Evolutionary conservation across 2,888 invertebrate species (phyloP).

Genomic region (Icerya purchasi): DNA sequence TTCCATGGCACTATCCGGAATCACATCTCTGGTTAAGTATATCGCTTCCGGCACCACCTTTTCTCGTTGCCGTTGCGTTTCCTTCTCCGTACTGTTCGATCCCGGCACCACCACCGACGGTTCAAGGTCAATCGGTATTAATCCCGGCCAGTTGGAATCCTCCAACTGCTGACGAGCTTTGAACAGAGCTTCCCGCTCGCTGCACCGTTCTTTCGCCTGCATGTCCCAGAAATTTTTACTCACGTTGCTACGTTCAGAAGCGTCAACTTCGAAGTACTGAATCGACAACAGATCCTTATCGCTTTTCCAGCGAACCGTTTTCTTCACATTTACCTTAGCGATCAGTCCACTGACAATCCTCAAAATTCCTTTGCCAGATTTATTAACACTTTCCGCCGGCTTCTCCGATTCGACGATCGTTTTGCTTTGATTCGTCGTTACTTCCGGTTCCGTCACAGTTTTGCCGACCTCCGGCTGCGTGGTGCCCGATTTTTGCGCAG

Average conservation of each 20-base stretch:
- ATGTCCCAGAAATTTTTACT: conserved; percentile 75
- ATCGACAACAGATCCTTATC: conserved; percentile 59
- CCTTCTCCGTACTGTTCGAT: conserved; percentile 63
- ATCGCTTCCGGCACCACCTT: conserved; percentile 55
- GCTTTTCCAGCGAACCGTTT: conserved; percentile 58
- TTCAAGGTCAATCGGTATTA: conserved; percentile 44
- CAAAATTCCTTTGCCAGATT: not conserved
- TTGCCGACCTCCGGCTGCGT: too few relatives aligned
- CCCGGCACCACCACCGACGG: conserved; percentile 38
- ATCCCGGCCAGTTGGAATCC: conserved; percentile 52
- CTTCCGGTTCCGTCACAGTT: too few relatives aligned
- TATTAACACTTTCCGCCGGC: not conserved
- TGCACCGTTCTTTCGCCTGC: conserved; percentile 68
- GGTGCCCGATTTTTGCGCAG: not conserved
- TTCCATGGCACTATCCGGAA: conserved; percentile 70
- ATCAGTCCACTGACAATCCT: not conserved
- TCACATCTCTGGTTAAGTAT: conserved; percentile 44
- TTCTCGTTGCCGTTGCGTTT: conserved; percentile 68
- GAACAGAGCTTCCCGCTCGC: conserved; percentile 65
- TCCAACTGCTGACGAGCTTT: conserved; percentile 59
- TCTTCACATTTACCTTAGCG: conserved; percentile 43
- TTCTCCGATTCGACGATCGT: not conserved
- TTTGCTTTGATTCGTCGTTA: not conserved
- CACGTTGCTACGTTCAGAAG: conserved; percentile 79
- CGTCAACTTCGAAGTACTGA: conserved; percentile 82